A percentile compares a stretch with the other conserved stretches of the same genome.
These are phyloP conservation scores for Exephanes ischioxanthus DNA, from an alignment of 2,888 invertebrate genomes.

Conservation along the genomic window DNA sequence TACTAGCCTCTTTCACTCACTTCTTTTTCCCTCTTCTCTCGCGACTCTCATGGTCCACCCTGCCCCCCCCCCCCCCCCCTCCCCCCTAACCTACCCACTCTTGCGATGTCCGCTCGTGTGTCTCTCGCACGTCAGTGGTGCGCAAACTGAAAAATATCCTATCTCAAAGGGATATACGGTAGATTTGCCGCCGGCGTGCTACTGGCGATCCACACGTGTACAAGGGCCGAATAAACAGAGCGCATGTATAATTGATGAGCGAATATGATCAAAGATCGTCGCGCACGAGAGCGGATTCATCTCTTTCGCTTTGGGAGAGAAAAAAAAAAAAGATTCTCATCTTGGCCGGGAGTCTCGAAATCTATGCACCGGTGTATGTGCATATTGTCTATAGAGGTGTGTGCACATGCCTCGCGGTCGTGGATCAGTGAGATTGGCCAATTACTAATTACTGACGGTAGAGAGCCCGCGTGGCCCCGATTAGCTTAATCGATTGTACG, in stretches of 20 bases:
- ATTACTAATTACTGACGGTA: constrained; percentile 56
- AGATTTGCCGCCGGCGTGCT: constrained; percentile 40
- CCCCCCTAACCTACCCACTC: constrained; percentile 49
- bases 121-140: constrained; percentile 70
- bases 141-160: constrained; percentile 72
- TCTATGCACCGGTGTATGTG: background rate
- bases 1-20: constrained; percentile 20
- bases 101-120: constrained; percentile 63
- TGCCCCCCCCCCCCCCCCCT: background rate
- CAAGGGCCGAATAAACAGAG: constrained; percentile 58
- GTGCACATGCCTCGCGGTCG: background rate
- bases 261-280: constrained; percentile 64
- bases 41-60: constrained; percentile 34
- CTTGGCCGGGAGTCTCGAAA: constrained; percentile 14
- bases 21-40: constrained; percentile 60
- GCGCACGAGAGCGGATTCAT: constrained; percentile 17
- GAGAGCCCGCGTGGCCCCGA: constrained; percentile 54
- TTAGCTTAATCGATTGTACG: constrained; percentile 61
- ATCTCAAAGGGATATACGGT: constrained; percentile 80
- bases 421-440: constrained; percentile 39
- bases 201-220: constrained; percentile 43
- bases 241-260: constrained; percentile 68
- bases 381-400: background rate
- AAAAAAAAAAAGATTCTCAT: background rate
- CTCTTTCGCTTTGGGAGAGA: background rate